Evolutionary conservation across 2,113 vertebrate genomes (phyloP), one percentile per base, ranked within the genome.

Genomic region (Nothobranchius furzeri): DNA sequence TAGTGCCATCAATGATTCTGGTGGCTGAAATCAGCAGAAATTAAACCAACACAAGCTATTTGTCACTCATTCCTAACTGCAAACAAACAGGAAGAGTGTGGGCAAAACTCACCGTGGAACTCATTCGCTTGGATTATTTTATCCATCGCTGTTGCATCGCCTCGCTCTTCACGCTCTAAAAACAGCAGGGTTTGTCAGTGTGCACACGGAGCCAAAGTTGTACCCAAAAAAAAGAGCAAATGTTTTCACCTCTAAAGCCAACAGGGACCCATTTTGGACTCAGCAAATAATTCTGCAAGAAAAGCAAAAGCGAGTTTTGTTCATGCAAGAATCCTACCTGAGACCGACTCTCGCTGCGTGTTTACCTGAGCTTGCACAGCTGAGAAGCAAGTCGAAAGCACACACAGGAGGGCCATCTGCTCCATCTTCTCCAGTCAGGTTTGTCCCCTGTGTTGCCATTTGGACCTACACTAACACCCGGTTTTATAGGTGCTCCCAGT

Each of bases 61-160:
- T 60, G 48, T 52, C 45, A 52, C 48, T 49, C 13, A 2, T 37
- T 69, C 12, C 25, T 45, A 51, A 20, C 2, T 68, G 1, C 30
- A 36, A n/a, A 35, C 9, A 20, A 17, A 40, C 4, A 40, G 46
- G 6, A 43, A 4, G 51, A 58, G 12, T 17, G 2, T 50, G 30
- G 30, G 9, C 24, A 12, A 6, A 53, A 17, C 62, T 83, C 79
- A 92, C 93, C 76, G 78, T 87, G 81, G 6, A 81, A 68, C 70
- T 91, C 91, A 68, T 92, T 94, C 3, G 82, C 56, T 80, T 88
- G 84, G 40, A 92, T 93, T 48, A 93, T 94, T 63, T 85, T 83
- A 65, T 93, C 92, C 92, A 93, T 93, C 11, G 86, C 88, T 7
- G 87, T 88, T 75, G 55, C 70, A 35, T 84, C 79, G 14, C 30